Evolutionary conservation across 2,113 vertebrate genomes (phyloP), one percentile per base, ranked within the genome.

Genomic region (Turnix velox): DNA sequence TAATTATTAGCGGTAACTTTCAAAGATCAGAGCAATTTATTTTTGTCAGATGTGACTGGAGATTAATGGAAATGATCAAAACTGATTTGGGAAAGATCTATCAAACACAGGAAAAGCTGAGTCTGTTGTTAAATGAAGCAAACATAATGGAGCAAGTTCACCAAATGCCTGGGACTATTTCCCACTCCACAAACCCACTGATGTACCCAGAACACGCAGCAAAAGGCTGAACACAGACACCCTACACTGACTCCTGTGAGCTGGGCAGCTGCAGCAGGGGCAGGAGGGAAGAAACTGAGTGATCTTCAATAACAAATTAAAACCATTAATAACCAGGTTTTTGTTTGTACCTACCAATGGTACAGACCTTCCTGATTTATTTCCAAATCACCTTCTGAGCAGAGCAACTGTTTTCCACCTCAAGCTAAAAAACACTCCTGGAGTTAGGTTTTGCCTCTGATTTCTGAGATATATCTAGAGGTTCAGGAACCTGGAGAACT

Each of bases 21-120:
- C 92, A 98, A 97, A 98, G 97, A 98, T 97, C 98, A 98, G 92
- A 97, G 97, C 95, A 96, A 98, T 97, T 97, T 95, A 96, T 97
- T 98, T 97, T 97, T 97, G 97, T 97, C 97, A 94, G 91, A 97
- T 94, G 97, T 98, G 97, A 98, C 96, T 97, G 95, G 97, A 98
- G 97, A 98, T 98, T 97, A 98, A 98, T 98, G 97, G 97, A 96
- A 93, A 97, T 95, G 96, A 98, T 97, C 97, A 98, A 96, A 94
- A 98, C 97, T 97, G 94, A 97, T 98, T 96, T 97, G 93, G 96
- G 3, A 62, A 96, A 97, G 96, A 97, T 93, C 30, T 90, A 97
- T 97, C 97, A 97, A 97, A 97, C 30, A 88, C 89, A 96, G 30
- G 87, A 97, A 96, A 97, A 97, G 96, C 96, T 97, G 96, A 97